phyloP scores from a whole-genome alignment of 2,888 invertebrate genomes.

The Toxonevra muliebris region DNA sequence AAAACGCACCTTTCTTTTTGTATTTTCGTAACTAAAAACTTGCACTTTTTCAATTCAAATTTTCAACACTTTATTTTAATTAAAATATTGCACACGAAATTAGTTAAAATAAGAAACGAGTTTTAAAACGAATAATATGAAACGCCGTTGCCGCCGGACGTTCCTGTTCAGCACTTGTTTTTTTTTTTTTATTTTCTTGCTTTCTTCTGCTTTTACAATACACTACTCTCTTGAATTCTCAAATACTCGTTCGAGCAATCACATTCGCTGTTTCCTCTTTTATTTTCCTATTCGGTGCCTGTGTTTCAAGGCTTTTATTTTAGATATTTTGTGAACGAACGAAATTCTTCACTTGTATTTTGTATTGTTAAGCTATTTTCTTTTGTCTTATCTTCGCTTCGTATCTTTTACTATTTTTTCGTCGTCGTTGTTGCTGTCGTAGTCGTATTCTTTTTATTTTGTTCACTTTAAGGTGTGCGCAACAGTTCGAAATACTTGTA shows the following conservation, averaged over 20 bases:
- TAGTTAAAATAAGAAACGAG: slow-evolving; percentile 6
- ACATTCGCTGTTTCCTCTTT: slow-evolving; percentile 15
- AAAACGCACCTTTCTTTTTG: slow-evolving; percentile 6
- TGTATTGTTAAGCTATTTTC: not conserved
- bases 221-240: not conserved
- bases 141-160: not conserved
- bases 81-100: slow-evolving; percentile 5
- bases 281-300: not conserved
- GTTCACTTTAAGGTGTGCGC: slow-evolving; percentile 30
- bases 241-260: slow-evolving; percentile 9
- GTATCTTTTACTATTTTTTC: not conserved
- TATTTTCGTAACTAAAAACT: not conserved
- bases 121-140: slow-evolving; percentile 3
- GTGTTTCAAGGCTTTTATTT: not conserved
- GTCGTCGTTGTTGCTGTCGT: slow-evolving; percentile 5
- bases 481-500: slow-evolving; percentile 26
- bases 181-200: not conserved
- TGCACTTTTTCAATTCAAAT: too few relatives aligned
- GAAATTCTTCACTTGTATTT: not conserved
- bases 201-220: slow-evolving; percentile 3
- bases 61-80: not conserved
- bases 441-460: slow-evolving; percentile 7
- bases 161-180: not conserved
- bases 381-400: not conserved
- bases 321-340: not conserved